Base-by-base conservation (phyloP, 2,113 vertebrate species). In the Triplophysa tibetana region DNA sequence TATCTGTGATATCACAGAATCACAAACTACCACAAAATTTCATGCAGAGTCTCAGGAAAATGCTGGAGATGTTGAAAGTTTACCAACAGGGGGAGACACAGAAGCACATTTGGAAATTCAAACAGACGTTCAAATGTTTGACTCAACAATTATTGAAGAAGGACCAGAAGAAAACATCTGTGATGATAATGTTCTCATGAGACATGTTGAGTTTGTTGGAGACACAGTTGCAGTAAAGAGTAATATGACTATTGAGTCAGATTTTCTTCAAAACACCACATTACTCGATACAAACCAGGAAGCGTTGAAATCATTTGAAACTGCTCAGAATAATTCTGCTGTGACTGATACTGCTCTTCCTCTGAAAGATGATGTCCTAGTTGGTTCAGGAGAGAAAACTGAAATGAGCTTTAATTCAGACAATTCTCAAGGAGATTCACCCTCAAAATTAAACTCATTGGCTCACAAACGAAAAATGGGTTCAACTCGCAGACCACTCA, bases 401-500 rank as follows among this genome's bases (percentile, higher is more conserved):
- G 50, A 56, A 52, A 41, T 8, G 8, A 26, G 2, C 33, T 7
- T 24, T 33, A 45, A 1, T 45, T 54, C 54, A 12, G n/a, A 23
- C 24, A 50, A 48, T 62, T 16, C 29, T 23, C 29, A 41, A 4
- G 4, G 13, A 43, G 56, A 61, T 24, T 1, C 8, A 17, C 70
- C 41, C 2, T 41, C 54, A 23, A 60, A 61, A 24, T 4, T 16
- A 0, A 63, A 8, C 63, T 29, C 70, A 41, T 1, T 62, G 48
- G 10, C 26, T 63, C 54, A 60, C 12, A 74, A 61, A n/a, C 2
- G 56, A 61, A 74, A 60, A 74, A 60, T 74, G 70, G 56, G 56
- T 13, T 60, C 70, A 43, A 74, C 70, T 16, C 56, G 70, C 2
- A 74, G 69, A 74, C 33, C 54, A 26, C 45, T 74, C n/a, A 61